These are phyloP conservation scores for Tragelaphus strepsiceros DNA, from an alignment of 2,113 vertebrate species.

Conservation along the genomic window DNA sequence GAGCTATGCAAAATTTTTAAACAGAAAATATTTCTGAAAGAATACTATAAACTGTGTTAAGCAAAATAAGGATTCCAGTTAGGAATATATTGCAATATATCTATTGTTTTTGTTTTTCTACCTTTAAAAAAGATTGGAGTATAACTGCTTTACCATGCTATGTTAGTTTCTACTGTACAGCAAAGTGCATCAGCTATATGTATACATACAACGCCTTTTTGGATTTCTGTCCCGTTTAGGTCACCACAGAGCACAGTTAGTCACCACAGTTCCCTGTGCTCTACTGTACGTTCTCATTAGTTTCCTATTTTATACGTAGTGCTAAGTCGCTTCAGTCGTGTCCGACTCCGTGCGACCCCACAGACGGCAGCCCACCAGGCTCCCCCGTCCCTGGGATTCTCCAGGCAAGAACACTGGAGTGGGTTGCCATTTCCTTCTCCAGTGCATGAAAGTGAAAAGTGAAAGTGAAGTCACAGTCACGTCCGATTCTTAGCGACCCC, in stretches of 20 bases:
- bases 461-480: no score
- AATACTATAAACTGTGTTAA: not conserved
- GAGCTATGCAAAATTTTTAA: not conserved
- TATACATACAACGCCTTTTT: not conserved
- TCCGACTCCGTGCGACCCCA: no score
- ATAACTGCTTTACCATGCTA: not conserved
- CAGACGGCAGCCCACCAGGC: no score
- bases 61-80: not conserved
- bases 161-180: not conserved
- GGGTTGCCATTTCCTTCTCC: no score
- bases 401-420: no score
- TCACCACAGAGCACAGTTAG: not conserved
- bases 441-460: no score
- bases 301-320: not conserved
- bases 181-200: not conserved
- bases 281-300: not conserved
- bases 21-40: not conserved
- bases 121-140: not conserved
- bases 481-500: no score
- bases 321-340: no score
- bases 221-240: not conserved
- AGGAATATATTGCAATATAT: accelerated
- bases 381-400: no score
- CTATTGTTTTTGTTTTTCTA: not conserved
- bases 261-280: not conserved